phyloP scores from a whole-genome alignment of 2,888 invertebrate species.

The Pecten maximus region DNA sequence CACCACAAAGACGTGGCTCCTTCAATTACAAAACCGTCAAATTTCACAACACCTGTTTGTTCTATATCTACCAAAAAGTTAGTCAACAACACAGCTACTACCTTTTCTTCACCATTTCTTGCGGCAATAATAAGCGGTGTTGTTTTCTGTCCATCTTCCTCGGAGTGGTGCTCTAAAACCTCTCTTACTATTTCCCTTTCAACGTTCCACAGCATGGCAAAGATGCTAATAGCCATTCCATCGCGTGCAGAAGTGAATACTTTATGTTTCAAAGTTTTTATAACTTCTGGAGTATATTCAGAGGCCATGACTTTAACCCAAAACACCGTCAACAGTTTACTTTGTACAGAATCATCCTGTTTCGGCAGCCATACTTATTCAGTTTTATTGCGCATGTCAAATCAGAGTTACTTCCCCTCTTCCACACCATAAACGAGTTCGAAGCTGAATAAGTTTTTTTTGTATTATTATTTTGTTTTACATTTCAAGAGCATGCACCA shows the following conservation, averaged over 20 bases:
- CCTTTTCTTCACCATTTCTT: slow-evolving; percentile 90
- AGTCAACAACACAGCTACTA: slow-evolving; percentile 90
- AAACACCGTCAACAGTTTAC: neutral
- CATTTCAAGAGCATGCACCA: no score
- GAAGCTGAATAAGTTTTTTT: no score
- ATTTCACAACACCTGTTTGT: slow-evolving; percentile 90
- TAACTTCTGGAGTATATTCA: slow-evolving; percentile 63
- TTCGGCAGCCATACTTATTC: slow-evolving; percentile 11
- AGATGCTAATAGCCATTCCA: slow-evolving; percentile 91
- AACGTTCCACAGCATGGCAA: slow-evolving; percentile 89
- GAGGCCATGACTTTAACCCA: slow-evolving; percentile 60
- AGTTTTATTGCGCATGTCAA: neutral
- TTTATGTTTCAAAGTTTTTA: slow-evolving; percentile 70
- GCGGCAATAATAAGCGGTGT: slow-evolving; percentile 95
- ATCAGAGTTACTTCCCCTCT: neutral
- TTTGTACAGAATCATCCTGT: neutral
- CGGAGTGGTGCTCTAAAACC: slow-evolving; percentile 89
- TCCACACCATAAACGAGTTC: no score
- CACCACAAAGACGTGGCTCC: slow-evolving; percentile 97
- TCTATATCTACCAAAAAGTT: slow-evolving; percentile 92
- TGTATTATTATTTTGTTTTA: no score
- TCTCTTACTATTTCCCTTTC: slow-evolving; percentile 86
- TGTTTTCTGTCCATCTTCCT: slow-evolving; percentile 92
- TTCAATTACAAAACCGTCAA: slow-evolving; percentile 92
- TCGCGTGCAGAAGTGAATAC: slow-evolving; percentile 88